These are phyloP conservation scores for Acleris literana DNA, from an alignment of 2,888 invertebrate genomes.

Conservation along the genomic window DNA sequence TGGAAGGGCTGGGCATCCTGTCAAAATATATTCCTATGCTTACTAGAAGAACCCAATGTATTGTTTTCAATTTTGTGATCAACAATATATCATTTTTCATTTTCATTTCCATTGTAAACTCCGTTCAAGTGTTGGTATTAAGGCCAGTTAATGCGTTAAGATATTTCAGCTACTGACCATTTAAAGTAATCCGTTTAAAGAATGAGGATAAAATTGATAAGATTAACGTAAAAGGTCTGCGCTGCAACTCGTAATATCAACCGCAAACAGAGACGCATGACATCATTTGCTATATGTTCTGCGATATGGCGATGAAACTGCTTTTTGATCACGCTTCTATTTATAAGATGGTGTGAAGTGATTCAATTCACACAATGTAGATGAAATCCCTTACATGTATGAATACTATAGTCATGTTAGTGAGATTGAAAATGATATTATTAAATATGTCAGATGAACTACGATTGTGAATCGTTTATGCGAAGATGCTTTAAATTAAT, in stretches of 20 bases:
- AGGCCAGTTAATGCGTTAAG: too few species aligned
- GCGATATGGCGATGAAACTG: background rate
- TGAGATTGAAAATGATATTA: too few species aligned
- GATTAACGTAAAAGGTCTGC: slow-evolving; percentile 17
- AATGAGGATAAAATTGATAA: slow-evolving; percentile 4
- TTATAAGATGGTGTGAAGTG: slow-evolving; percentile 14
- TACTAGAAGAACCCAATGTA: too few species aligned
- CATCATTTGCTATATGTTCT: slow-evolving; percentile 21
- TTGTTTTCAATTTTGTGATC: too few species aligned
- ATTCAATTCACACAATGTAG: slow-evolving; percentile 11
- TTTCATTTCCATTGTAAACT: too few species aligned
- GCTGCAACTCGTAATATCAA: slow-evolving; percentile 26
- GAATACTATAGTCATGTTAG: background rate
- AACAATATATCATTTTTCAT: too few species aligned
- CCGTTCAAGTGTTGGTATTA: too few species aligned
- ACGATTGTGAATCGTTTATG: background rate
- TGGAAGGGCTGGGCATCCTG: too few species aligned
- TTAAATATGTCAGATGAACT: background rate
- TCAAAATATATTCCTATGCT: too few species aligned
- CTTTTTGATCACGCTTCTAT: slow-evolving; percentile 9
- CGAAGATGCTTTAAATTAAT: background rate
- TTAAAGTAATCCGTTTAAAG: too few species aligned
- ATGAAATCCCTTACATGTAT: background rate
- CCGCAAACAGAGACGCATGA: slow-evolving; percentile 29
- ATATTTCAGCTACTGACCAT: slow-evolving; percentile 2